phyloP scores from a whole-genome alignment of 2,113 vertebrate genomes.

The Lasiurus borealis region DNA sequence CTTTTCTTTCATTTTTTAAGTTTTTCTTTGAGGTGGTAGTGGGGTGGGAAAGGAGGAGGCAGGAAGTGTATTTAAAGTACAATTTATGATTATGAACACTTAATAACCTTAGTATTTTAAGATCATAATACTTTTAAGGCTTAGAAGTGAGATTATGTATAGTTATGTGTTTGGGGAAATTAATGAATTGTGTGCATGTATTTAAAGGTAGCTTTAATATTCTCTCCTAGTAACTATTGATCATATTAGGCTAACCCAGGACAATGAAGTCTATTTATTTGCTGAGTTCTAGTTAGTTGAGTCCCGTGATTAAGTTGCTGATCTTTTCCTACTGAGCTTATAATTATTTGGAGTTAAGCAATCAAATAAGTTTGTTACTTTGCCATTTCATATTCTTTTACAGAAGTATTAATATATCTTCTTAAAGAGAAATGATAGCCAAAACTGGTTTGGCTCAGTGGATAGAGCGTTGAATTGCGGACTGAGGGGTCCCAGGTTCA shows the following conservation, averaged over 20 bases:
- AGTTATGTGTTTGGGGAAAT: constrained; percentile 7
- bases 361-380: neutral
- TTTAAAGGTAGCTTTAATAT: constrained; percentile 31
- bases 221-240: neutral
- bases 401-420: neutral
- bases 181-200: neutral
- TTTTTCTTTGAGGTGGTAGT: neutral
- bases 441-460: too few species aligned
- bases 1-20: neutral
- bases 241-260: neutral
- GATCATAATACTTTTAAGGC: neutral
- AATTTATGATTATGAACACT: neutral
- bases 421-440: neutral
- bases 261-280: neutral
- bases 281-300: neutral
- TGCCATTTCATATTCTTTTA: neutral
- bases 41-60: neutral
- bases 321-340: neutral
- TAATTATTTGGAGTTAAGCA: neutral
- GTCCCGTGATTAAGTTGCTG: neutral
- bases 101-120: neutral
- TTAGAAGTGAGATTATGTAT: neutral
- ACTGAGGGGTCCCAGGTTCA: too few species aligned
- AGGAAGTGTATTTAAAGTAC: neutral
- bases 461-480: too few species aligned